Evolutionary conservation across 2,888 invertebrate genomes (phyloP).

Genomic region (Drosophila paramelanica): DNA sequence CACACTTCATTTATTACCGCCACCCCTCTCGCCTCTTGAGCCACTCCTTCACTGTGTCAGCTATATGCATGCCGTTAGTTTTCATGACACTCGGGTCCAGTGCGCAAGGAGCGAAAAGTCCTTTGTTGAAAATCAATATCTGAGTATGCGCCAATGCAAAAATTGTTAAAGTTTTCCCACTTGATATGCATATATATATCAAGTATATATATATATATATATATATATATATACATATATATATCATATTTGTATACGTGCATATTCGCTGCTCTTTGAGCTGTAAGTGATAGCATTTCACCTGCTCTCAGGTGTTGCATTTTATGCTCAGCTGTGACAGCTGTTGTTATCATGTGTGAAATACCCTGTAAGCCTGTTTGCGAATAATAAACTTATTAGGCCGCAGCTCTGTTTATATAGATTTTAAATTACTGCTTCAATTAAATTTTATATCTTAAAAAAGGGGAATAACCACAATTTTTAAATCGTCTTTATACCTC

Average conservation of each 20-base stretch:
- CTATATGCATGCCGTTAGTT: slow-evolving; percentile 79
- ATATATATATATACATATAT: neutral
- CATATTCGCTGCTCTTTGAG: slow-evolving; percentile 63
- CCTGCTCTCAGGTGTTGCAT: slow-evolving; percentile 53
- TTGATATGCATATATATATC: neutral
- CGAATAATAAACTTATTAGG: neutral
- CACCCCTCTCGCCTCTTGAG: neutral
- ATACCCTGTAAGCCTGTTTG: slow-evolving; percentile 1
- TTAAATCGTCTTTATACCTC: too few relatives aligned
- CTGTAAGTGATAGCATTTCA: slow-evolving; percentile 73
- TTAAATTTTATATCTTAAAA: too few relatives aligned
- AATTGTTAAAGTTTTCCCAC: slow-evolving; percentile 53
- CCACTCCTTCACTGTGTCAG: slow-evolving; percentile 44
- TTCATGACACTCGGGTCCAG: slow-evolving; percentile 64
- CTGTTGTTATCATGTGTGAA: neutral
- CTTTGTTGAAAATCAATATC: slow-evolving; percentile 70
- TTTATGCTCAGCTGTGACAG: slow-evolving; percentile 23
- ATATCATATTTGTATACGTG: neutral
- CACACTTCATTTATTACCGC: slow-evolving; percentile 76
- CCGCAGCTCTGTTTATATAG: too few relatives aligned
- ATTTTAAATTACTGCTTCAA: too few relatives aligned
- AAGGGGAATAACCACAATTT: too few relatives aligned
- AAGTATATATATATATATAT: neutral
- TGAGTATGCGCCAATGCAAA: slow-evolving; percentile 24
- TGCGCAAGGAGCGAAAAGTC: slow-evolving; percentile 21